Evolutionary conservation across 1,140 invertebrate species (phyloP), one percentile per base, ranked within the genome.

Genomic region (Sycophaga agraensis): DNA sequence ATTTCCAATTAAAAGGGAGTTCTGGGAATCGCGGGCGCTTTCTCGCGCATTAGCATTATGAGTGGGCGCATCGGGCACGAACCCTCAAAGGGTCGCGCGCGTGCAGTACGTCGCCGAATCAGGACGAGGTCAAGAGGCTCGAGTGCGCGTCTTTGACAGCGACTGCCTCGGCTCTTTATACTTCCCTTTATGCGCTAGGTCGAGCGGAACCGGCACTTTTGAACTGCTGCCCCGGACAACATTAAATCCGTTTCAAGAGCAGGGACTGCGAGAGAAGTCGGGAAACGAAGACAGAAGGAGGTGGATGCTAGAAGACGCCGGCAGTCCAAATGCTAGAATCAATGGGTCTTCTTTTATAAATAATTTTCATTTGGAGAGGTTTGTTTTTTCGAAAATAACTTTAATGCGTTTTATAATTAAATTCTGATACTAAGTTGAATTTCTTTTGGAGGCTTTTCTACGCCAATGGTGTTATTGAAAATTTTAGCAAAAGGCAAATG

Each of bases 61-160:
- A 54, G 50, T 54, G 39, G 2, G n/a, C 40, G 53, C 40, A 28
- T 17, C n/a, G 40, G 28, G 5, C 28, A 11, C 28, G 28, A 31
- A 11, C 28, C 28, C 28, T 11, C 5, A 11, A 11, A 31, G 28
- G 28, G 28, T 31, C 5, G 28, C 5, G 28, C 28, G 28, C 5
- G 28, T 4, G 28, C 28, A 31, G 28, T 11, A 6, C 34, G 7
- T 8, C 37, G 51, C 5, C 19, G 37, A 55, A 55, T 14, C 53
- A 43, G 39, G 51, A 55, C 54, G 54, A 56, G 54, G 40, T 45
- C 54, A 17, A 45, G 40, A 45, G 22, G n/a, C 14, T n/a, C 21
- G 22, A n/a, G 37, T 2, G 7, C 31, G 31, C 31, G 14, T 17
- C 51, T 54, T 40, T 42, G 12, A 42, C 37, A 16, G 7, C 35